A percentile compares a stretch with the other conserved stretches of the same genome.
Conservation (phyloP, 1,140 invertebrate genomes). For the Drosophila ogumai region DNA sequence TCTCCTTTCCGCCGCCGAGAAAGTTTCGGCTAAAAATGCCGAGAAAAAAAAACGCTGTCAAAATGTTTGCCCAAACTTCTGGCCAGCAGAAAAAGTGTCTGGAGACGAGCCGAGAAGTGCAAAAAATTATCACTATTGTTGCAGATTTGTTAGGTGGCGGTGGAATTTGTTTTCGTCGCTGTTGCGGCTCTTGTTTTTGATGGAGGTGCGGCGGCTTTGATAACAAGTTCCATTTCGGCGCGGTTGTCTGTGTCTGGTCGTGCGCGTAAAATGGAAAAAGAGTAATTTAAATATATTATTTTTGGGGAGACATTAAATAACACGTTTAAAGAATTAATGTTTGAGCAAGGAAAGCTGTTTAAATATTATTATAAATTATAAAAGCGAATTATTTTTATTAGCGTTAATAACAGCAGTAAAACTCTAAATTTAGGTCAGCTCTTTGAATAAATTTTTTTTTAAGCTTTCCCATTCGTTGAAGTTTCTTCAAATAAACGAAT, state of each 20-base stretch:
- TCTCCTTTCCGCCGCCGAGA: conserved; percentile 32
- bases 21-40: conserved; percentile 36
- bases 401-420: background rate
- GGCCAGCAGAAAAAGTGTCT: conserved; percentile 14
- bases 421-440: background rate
- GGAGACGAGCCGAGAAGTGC: conserved; percentile 30
- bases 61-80: conserved; percentile 73
- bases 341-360: background rate
- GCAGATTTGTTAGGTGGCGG: conserved; percentile 65
- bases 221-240: conserved; percentile 31
- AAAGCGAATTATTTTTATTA: too few relatives aligned
- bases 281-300: conserved; percentile 51
- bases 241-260: conserved; percentile 17
- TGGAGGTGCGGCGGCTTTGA: conserved; percentile 37
- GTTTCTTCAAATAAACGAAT: background rate
- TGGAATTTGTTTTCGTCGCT: conserved; percentile 48
- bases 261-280: conserved; percentile 16
- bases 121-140: conserved; percentile 81
- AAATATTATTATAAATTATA: background rate
- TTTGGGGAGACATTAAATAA: background rate
- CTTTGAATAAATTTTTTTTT: background rate
- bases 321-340: background rate
- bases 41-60: conserved; percentile 65
- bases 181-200: conserved; percentile 16
- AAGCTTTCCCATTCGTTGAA: background rate